A percentile compares a stretch with the other conserved stretches of the same genome.
Evolutionary conservation across 2,888 invertebrate species (phyloP).

Genomic region (Scaptomyza tumidula): DNA sequence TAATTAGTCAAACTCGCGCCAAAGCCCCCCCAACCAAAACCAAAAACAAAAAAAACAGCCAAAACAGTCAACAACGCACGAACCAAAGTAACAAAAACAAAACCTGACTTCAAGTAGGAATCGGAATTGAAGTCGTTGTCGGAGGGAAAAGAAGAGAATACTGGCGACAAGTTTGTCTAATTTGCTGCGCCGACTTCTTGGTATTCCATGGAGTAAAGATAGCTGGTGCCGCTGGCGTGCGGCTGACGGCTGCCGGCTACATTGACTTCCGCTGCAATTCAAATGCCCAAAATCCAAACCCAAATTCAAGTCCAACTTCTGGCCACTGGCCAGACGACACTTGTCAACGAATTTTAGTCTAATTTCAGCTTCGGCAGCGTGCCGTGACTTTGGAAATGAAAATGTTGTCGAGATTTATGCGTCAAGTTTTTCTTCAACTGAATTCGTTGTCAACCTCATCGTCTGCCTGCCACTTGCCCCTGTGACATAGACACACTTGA

Average conservation of each 20-base stretch:
- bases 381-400: constrained; percentile 54
- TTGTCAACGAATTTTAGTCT: constrained; percentile 67
- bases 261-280: constrained; percentile 66
- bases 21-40: constrained; percentile 52
- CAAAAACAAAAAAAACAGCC: constrained; percentile 50
- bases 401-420: constrained; percentile 65
- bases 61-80: constrained; percentile 54
- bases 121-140: constrained; percentile 39
- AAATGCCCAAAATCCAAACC: constrained; percentile 7
- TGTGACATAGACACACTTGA: constrained; percentile 51
- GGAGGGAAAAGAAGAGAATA: constrained; percentile 28
- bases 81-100: constrained; percentile 50
- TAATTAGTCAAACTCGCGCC: constrained; percentile 82
- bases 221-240: constrained; percentile 50
- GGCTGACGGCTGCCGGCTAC: constrained; percentile 20
- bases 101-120: constrained; percentile 33
- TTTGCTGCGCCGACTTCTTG: constrained; percentile 64
- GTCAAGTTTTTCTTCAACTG: constrained; percentile 53
- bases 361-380: constrained; percentile 48
- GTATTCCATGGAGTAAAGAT: constrained; percentile 46
- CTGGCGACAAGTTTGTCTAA: constrained; percentile 70
- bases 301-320: constrained; percentile 19
- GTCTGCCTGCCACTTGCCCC: constrained; percentile 69
- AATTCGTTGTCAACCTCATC: constrained; percentile 26
- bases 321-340: constrained; percentile 57